Percentiles rank a stretch among this genome's conserved stretches.
phyloP scores from a whole-genome alignment of 2,797 vertebrate genomes.

The Microchirus variegatus region DNA sequence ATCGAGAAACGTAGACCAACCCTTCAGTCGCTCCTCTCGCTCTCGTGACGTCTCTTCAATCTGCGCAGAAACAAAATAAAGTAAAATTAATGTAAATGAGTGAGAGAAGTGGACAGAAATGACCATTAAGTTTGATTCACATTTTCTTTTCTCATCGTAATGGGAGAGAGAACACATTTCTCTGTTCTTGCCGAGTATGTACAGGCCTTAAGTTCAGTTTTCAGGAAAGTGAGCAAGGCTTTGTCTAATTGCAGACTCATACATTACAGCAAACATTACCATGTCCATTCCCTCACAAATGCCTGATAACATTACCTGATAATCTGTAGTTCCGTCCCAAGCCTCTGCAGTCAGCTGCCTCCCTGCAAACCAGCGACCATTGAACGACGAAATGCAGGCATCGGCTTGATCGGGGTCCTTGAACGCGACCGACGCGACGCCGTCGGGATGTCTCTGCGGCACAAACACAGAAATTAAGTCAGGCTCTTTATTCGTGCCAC shows the following conservation, averaged over 20 bases:
- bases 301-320: slow-evolving; percentile 87
- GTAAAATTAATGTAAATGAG: too few species aligned
- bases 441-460: slow-evolving; percentile 91
- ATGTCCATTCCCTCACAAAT: not conserved
- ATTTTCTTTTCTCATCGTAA: too few species aligned
- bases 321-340: slow-evolving; percentile 94
- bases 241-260: not conserved
- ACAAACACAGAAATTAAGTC: slow-evolving; percentile 14
- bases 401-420: slow-evolving; percentile 91
- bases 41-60: slow-evolving; percentile 94
- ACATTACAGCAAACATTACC: not conserved
- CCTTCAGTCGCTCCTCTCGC: slow-evolving; percentile 93
- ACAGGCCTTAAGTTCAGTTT: too few species aligned
- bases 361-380: slow-evolving; percentile 97
- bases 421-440: slow-evolving; percentile 92
- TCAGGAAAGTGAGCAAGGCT: too few species aligned
- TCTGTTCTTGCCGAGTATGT: too few species aligned
- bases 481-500: not conserved
- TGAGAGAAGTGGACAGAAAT: too few species aligned
- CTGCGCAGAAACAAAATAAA: slow-evolving; percentile 75
- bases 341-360: slow-evolving; percentile 87
- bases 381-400: slow-evolving; percentile 84
- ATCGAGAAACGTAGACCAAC: slow-evolving; percentile 88
- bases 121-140: too few species aligned
- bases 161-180: too few species aligned